Conservation (phyloP, 1,140 invertebrate genomes). For the Musca vetustissima region DNA sequence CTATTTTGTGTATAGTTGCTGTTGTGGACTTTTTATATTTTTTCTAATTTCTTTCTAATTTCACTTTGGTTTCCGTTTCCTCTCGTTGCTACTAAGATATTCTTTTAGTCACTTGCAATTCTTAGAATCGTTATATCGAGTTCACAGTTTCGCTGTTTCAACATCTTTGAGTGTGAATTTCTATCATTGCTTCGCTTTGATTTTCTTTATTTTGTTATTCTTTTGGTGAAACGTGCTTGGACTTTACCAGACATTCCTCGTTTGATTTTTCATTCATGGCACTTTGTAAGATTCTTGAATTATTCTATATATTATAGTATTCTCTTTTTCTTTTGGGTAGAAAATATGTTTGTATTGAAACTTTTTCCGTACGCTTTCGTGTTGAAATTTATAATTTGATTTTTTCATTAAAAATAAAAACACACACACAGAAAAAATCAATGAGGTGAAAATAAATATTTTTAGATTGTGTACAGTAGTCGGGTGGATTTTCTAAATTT, state of each 20-base stretch:
- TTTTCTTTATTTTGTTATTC: background rate
- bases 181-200: too few species aligned
- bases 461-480: too few species aligned
- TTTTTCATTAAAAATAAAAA: too few species aligned
- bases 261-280: background rate
- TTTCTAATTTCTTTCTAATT: background rate
- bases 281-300: background rate
- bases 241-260: background rate
- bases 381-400: too few species aligned
- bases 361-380: too few species aligned
- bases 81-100: background rate
- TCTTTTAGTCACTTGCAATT: background rate
- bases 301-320: conserved; percentile 3
- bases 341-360: too few species aligned
- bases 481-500: too few species aligned
- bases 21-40: conserved; percentile 5
- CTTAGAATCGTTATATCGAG: background rate
- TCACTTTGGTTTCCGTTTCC: background rate
- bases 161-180: background rate
- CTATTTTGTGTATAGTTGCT: background rate
- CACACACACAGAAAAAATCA: too few species aligned
- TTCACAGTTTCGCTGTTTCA: too few species aligned
- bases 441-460: too few species aligned
- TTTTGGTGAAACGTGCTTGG: background rate
- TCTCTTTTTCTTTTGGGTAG: background rate